Conservation (phyloP, 1,140 invertebrate genomes). For the Gonatopus flavifemur region DNA sequence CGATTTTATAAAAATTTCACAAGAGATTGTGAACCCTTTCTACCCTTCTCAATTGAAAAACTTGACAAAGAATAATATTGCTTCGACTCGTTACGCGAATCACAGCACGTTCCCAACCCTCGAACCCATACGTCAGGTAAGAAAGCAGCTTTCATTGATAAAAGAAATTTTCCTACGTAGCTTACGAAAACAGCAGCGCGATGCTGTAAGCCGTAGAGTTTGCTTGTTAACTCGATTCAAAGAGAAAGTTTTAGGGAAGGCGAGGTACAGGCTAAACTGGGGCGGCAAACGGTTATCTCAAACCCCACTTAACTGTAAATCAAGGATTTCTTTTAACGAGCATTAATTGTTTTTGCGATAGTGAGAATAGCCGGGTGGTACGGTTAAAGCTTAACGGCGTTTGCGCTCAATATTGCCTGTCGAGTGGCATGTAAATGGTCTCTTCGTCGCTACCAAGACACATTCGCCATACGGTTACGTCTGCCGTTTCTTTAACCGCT, state of each 20-base stretch:
- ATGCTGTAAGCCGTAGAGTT: constrained; percentile 12
- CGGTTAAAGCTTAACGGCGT: constrained; percentile 44
- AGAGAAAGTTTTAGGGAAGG: constrained; percentile 38
- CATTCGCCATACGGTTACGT: constrained; percentile 19
- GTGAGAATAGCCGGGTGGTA: constrained; percentile 44
- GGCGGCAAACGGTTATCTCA: constrained; percentile 50
- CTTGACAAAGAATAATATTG: no score
- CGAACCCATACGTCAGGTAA: no score
- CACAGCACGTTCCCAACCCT: no score
- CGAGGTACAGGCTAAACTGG: constrained; percentile 11
- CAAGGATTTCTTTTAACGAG: constrained; percentile 59
- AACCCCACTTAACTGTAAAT: constrained; percentile 48
- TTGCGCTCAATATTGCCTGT: constrained; percentile 34
- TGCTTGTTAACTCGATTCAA: constrained; percentile 42
- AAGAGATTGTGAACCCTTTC: no score
- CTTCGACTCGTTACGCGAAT: no score
- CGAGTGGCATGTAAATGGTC: constrained; percentile 41
- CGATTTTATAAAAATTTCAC: no score
- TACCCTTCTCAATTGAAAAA: no score
- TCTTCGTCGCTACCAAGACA: constrained; percentile 22
- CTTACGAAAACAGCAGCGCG: no score
- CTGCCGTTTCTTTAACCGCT: neutral
- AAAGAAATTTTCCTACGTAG: no score
- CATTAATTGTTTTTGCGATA: constrained; percentile 60
- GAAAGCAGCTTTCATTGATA: no score